Percentiles rank a stretch among this genome's conserved stretches.
Conservation (phyloP, 2,888 invertebrate species). For the Mechanitis messenoides region DNA sequence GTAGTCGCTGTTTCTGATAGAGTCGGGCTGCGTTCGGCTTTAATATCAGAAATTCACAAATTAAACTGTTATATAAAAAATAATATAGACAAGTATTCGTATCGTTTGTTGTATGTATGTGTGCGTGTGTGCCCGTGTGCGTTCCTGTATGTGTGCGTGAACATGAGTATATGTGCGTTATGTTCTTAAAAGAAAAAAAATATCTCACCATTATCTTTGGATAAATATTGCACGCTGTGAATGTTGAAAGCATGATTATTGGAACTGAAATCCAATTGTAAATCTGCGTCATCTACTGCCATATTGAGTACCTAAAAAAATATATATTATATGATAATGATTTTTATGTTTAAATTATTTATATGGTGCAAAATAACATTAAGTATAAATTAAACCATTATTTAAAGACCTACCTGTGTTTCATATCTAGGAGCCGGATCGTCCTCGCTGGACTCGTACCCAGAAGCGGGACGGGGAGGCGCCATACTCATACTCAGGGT, state of each 20-base stretch:
- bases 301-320: constrained; percentile 84
- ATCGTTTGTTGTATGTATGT: no score
- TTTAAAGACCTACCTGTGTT: constrained; percentile 79
- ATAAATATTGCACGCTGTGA: constrained; percentile 92
- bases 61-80: no score
- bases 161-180: no score
- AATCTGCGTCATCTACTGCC: constrained; percentile 92
- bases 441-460: constrained; percentile 76
- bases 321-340: neutral
- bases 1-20: constrained; percentile 90
- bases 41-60: neutral
- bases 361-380: neutral
- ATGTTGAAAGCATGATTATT: constrained; percentile 91
- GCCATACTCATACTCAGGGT: constrained; percentile 65
- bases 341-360: constrained; percentile 3
- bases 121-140: no score
- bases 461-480: constrained; percentile 61
- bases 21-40: constrained; percentile 87
- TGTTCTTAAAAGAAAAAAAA: no score
- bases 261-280: constrained; percentile 88
- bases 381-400: neutral
- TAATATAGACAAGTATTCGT: no score
- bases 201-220: constrained; percentile 84
- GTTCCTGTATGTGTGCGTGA: no score
- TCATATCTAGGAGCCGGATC: constrained; percentile 95